A percentile compares a stretch with the other conserved stretches of the same genome.
Evolutionary conservation across 2,113 vertebrate genomes (phyloP).

Genomic region (Hemiscyllium ocellatum): DNA sequence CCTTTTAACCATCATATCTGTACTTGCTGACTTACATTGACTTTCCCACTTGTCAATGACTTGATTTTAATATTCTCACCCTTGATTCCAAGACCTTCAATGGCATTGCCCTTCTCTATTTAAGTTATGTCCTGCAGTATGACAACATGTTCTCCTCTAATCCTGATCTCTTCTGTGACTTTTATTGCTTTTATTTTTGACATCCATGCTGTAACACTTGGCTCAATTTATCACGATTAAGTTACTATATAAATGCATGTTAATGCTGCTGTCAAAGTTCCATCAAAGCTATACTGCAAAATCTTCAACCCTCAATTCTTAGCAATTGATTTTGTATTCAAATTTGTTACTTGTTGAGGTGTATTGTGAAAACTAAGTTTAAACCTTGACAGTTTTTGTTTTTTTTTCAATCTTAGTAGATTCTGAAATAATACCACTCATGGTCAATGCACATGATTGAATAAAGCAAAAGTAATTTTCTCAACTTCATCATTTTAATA

Average conservation of each 20-base stretch:
- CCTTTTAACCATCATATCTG: not conserved
- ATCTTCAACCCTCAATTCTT: not conserved
- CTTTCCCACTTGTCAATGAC: not conserved
- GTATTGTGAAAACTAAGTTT: too few species aligned
- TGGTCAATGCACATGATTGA: not conserved
- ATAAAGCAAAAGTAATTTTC: not conserved
- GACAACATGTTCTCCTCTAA: not conserved
- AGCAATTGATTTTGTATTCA: not conserved
- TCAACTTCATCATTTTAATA: too few species aligned
- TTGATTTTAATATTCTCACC: not conserved
- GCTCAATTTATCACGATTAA: not conserved
- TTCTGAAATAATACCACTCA: not conserved
- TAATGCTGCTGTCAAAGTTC: not conserved
- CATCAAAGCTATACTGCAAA: not conserved
- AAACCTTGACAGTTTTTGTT: not conserved
- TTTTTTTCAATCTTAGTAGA: not conserved
- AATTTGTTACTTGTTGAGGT: not conserved
- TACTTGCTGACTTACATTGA: not conserved
- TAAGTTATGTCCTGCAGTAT: not conserved
- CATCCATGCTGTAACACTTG: not conserved
- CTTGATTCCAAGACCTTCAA: not conserved
- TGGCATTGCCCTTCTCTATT: not conserved
- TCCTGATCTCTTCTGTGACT: not conserved
- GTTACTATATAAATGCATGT: not conserved
- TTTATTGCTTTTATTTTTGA: not conserved